Evolutionary conservation across 2,888 invertebrate genomes (phyloP).

Genomic region (Emmelina monodactyla): DNA sequence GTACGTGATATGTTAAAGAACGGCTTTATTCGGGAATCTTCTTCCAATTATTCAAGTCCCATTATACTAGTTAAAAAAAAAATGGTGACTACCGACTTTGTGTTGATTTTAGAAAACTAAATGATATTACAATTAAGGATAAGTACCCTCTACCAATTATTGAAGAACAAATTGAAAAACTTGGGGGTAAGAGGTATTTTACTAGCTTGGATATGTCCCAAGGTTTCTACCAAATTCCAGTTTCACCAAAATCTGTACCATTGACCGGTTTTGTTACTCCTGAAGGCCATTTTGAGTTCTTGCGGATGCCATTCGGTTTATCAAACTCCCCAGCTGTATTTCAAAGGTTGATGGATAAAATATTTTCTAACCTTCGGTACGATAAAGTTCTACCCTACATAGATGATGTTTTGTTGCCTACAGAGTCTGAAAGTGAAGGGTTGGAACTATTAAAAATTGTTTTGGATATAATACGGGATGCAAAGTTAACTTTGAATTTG

Average conservation of each 20-base stretch:
- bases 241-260: slow-evolving; percentile 12
- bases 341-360: slow-evolving; percentile 13
- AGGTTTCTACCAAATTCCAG: slow-evolving; percentile 16
- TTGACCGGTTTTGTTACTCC: slow-evolving; percentile 18
- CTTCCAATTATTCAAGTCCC: slow-evolving; percentile 18
- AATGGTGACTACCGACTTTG: slow-evolving; percentile 19
- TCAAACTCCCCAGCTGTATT: slow-evolving; percentile 18
- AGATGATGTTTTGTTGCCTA: slow-evolving; percentile 14
- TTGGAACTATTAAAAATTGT: slow-evolving; percentile 10
- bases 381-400: slow-evolving; percentile 7
- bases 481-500: slow-evolving; percentile 18
- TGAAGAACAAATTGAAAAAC: slow-evolving; percentile 17
- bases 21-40: slow-evolving; percentile 18
- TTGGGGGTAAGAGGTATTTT: slow-evolving; percentile 18
- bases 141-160: slow-evolving; percentile 20
- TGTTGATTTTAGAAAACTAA: slow-evolving; percentile 19
- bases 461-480: slow-evolving; percentile 4
- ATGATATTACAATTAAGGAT: slow-evolving; percentile 17
- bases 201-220: slow-evolving; percentile 16
- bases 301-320: slow-evolving; percentile 17
- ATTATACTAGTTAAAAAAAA: slow-evolving; percentile 19
- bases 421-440: slow-evolving; percentile 8
- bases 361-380: slow-evolving; percentile 8
- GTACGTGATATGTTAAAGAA: slow-evolving; percentile 16
- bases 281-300: slow-evolving; percentile 18